phyloP scores from a whole-genome alignment of 2,888 invertebrate genomes.

The Nemoura dubitans region DNA sequence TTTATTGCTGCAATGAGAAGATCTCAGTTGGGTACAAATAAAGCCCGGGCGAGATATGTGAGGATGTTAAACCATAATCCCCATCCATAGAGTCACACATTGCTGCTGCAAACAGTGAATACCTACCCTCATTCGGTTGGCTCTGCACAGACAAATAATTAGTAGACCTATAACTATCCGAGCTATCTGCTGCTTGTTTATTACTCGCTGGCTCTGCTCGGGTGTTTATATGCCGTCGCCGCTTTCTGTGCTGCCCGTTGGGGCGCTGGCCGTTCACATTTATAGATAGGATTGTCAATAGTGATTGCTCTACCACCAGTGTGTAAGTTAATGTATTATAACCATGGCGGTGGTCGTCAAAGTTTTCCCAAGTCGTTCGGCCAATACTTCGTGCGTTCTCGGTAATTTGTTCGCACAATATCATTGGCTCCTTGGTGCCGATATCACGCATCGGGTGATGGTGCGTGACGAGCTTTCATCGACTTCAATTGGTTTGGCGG shows the following conservation, averaged over 20 bases:
- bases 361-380: too few species aligned
- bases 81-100: not conserved
- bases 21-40: conserved; percentile 41
- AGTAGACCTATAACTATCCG: conserved; percentile 25
- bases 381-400: too few species aligned
- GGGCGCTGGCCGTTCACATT: not conserved
- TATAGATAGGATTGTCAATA: not conserved
- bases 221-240: not conserved
- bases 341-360: not conserved
- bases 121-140: not conserved
- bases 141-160: conserved; percentile 29
- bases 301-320: not conserved
- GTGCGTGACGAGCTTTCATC: too few species aligned
- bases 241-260: not conserved
- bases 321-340: not conserved
- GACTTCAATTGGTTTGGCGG: too few species aligned
- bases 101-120: not conserved
- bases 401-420: too few species aligned
- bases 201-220: not conserved
- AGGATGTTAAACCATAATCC: conserved; percentile 41
- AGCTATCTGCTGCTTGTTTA: conserved; percentile 15
- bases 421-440: too few species aligned
- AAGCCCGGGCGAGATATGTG: conserved; percentile 33
- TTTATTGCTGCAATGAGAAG: conserved; percentile 40
- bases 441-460: too few species aligned